Evolutionary conservation across 1,140 invertebrate species (phyloP), one percentile per base, ranked within the genome.

Genomic region (Meloidogyne chitwoodi): DNA sequence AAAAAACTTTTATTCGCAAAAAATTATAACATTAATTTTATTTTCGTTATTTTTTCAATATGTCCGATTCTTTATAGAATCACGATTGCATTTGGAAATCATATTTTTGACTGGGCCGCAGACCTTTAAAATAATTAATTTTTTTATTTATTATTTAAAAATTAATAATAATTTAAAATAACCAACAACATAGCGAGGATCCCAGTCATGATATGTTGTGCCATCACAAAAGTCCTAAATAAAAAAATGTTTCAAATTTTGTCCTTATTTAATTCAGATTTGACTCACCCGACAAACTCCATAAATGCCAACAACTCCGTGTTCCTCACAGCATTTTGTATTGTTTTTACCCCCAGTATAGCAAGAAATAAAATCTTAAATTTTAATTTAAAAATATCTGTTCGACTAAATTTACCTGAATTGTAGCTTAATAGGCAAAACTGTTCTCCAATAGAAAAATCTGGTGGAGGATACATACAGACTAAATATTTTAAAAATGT

Each of bases 261-360:
- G n/a, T n/a, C n/a, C n/a, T n/a, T n/a, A n/a, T n/a, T n/a, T n/a
- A n/a, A n/a, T n/a, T n/a, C n/a, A n/a, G n/a, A n/a, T n/a, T n/a
- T n/a, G n/a, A n/a, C n/a, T n/a, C n/a, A 73, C 70, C n/a, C 22
- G 41, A 22, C 70, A 73, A 31, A 26, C 19, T 12, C 22, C 70
- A 62, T 73, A 73, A 62, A 73, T 63, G 11, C 70, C 70, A 34
- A 73, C 70, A 56, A 73, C 70, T 8, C 70, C 70, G 22, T 73
- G 70, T 0, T 73, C 10, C 8, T 31, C 70, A 31, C 70, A 73
- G 26, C 70, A 73, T 6, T 73, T 31, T 27, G 70, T 73, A 64
- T 73, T 73, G 41, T 73, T 73, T 22, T 73, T 61, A 12, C 70
- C 70, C 10, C 70, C 70, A 31, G 70, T 31, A 24, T 73, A 73